Percentiles rank a stretch among this genome's conserved stretches.
Conservation (phyloP, 23 tunicate species). For the Phallusia fumigata region DNA sequence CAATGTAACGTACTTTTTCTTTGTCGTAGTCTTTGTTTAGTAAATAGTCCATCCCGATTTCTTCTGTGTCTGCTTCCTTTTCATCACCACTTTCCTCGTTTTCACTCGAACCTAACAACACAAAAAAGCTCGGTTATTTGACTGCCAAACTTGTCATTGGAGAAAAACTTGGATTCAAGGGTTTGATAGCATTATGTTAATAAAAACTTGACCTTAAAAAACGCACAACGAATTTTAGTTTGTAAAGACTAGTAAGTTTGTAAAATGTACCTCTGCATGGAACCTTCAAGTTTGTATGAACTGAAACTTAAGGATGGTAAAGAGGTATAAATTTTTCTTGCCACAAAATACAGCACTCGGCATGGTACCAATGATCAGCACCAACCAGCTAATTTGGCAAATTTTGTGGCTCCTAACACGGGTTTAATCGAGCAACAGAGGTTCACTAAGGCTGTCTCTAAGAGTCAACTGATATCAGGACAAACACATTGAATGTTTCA, state of each 20-base stretch:
- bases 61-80: constrained; percentile 34
- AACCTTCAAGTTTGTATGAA: constrained; percentile 20
- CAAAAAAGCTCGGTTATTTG: too few species aligned
- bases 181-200: background rate
- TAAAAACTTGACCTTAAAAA: background rate
- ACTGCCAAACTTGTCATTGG: too few species aligned
- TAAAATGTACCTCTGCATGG: constrained; percentile 31
- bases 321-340: constrained; percentile 30
- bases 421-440: too few species aligned
- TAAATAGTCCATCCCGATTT: constrained; percentile 81
- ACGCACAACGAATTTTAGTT: background rate
- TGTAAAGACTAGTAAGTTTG: background rate
- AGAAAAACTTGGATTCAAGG: too few species aligned
- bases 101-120: constrained; percentile 11
- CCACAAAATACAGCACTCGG: background rate
- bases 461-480: too few species aligned
- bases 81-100: constrained; percentile 6
- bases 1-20: background rate
- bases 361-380: background rate
- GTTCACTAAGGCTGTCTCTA: too few species aligned
- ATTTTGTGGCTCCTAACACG: too few species aligned
- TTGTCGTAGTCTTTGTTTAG: constrained; percentile 20
- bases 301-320: constrained; percentile 35
- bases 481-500: too few species aligned
- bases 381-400: background rate